Evolutionary conservation across 2,888 invertebrate species (phyloP).

Genomic region (Coenonympha arcania): DNA sequence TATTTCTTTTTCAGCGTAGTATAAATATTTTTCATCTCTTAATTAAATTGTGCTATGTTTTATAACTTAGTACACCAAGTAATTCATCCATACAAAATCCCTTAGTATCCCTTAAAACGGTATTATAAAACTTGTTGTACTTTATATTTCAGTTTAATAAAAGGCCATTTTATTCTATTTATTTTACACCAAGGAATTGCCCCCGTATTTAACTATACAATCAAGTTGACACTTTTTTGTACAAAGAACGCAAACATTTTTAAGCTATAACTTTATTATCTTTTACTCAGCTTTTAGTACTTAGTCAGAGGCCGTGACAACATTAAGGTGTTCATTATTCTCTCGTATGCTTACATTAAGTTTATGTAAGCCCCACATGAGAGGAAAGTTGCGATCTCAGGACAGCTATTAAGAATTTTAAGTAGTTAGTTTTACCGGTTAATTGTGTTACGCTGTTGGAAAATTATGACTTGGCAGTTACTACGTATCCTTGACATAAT

Average conservation of each 20-base stretch:
- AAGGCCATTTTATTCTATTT: no score
- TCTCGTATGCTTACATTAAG: constrained; percentile 11
- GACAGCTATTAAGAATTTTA: constrained; percentile 19
- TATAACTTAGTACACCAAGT: no score
- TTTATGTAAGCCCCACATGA: constrained; percentile 12
- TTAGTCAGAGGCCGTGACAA: constrained; percentile 15
- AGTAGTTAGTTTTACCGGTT: constrained; percentile 12
- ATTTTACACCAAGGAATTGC: no score
- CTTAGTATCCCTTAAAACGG: no score
- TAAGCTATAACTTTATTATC: constrained; percentile 1
- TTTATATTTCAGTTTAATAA: no score
- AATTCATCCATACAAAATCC: no score
- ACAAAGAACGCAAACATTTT: neutral
- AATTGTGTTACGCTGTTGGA: neutral
- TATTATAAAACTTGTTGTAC: no score
- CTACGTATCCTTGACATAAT: neutral
- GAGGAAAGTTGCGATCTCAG: constrained; percentile 20
- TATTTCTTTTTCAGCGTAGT: no score
- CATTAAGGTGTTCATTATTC: constrained; percentile 20
- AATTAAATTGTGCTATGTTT: no score
- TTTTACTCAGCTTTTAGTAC: constrained; percentile 9
- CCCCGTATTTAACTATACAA: no score
- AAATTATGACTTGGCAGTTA: neutral
- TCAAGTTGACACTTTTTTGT: no score
- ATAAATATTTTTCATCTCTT: no score